Conservation (phyloP, 2,888 invertebrate species). For the Odontomyia ornata region DNA sequence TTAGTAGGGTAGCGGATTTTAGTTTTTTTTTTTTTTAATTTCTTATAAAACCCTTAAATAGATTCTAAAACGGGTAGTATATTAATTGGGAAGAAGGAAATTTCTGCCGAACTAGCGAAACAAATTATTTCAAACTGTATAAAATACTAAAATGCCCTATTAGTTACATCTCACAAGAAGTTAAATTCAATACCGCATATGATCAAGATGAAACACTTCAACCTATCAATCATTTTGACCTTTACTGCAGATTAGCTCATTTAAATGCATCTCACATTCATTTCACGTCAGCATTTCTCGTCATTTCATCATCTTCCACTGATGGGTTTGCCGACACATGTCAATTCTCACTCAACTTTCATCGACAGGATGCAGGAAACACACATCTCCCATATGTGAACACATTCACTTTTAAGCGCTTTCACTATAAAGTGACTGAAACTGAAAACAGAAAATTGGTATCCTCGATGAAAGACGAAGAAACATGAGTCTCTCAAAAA, state of each 20-base stretch:
- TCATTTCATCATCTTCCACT: not conserved
- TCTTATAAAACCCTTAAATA: too few species aligned
- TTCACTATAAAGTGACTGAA: not conserved
- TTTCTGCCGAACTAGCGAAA: too few species aligned
- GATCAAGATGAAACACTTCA: too few species aligned
- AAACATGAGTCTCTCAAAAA: not conserved
- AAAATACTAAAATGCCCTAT: too few species aligned
- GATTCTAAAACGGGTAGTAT: too few species aligned
- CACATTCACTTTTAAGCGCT: not conserved
- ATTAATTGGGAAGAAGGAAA: too few species aligned
- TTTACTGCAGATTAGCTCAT: not conserved
- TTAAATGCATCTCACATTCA: not conserved
- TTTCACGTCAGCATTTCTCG: not conserved
- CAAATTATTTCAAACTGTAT: too few species aligned
- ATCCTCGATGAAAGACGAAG: not conserved
- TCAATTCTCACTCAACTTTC: not conserved
- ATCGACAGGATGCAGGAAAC: slow-evolving; percentile 9
- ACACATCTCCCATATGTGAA: not conserved
- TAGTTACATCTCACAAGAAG: too few species aligned
- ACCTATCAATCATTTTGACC: too few species aligned
- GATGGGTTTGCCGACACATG: not conserved
- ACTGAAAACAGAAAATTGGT: not conserved
- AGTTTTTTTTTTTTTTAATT: too few species aligned
- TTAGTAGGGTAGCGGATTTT: too few species aligned
- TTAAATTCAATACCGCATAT: too few species aligned